Percentiles rank a stretch among this genome's conserved stretches.
phyloP scores from a whole-genome alignment of 1,140 invertebrate species.

The Leptonema lineaticorne region DNA sequence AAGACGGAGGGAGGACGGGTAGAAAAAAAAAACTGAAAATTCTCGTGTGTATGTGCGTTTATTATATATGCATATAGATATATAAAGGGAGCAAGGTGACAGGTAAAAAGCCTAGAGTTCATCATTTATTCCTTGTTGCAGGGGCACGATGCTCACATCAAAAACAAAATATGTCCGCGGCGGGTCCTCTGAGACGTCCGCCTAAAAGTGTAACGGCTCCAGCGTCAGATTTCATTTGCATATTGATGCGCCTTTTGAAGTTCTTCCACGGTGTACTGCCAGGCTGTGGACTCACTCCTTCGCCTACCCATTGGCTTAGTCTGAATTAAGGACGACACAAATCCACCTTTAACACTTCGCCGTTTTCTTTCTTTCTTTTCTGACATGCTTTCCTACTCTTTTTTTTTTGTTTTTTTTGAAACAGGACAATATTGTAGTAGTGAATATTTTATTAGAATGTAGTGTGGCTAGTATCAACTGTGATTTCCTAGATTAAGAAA shows the following conservation, averaged over 20 bases:
- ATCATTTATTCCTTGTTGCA: conserved; percentile 22
- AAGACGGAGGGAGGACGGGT: neutral
- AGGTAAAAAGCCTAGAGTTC: conserved; percentile 24
- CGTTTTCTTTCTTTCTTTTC: too few species aligned
- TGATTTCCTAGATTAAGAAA: too few species aligned
- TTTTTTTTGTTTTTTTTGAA: too few species aligned
- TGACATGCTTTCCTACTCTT: too few species aligned
- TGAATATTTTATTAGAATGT: too few species aligned
- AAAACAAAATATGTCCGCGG: conserved; percentile 31
- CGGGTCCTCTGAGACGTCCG: conserved; percentile 26
- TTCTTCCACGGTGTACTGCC: neutral
- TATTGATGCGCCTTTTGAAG: conserved; percentile 39
- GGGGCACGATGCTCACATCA: conserved; percentile 12
- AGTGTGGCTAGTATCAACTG: too few species aligned
- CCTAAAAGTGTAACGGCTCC: conserved; percentile 30
- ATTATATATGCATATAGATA: neutral
- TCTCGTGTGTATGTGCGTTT: neutral
- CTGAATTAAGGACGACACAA: neutral
- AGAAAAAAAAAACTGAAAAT: too few species aligned
- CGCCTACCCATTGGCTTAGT: neutral
- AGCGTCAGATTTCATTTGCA: conserved; percentile 40
- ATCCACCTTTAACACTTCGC: neutral
- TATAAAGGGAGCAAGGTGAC: conserved; percentile 16
- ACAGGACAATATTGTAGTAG: too few species aligned
- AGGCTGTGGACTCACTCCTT: neutral